phyloP scores from a whole-genome alignment of 1,140 invertebrate genomes.

The Anastrepha obliqua region DNA sequence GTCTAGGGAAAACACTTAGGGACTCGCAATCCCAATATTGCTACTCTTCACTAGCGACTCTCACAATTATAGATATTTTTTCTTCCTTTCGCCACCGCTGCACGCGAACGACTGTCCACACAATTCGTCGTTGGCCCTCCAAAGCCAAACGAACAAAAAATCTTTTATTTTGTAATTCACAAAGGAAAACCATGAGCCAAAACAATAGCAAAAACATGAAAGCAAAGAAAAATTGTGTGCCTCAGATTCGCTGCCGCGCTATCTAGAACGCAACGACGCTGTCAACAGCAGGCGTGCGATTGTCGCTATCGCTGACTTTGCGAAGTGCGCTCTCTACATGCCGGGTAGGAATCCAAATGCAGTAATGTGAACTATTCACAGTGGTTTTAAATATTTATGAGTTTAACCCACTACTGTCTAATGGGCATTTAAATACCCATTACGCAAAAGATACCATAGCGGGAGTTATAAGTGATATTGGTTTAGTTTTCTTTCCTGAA shows the following conservation, averaged over 20 bases:
- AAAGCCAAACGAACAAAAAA: constrained; percentile 36
- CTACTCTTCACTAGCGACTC: background rate
- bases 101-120: constrained; percentile 30
- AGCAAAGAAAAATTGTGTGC: constrained; percentile 20
- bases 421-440: too few relatives aligned
- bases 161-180: constrained; percentile 44
- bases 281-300: background rate
- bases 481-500: too few relatives aligned
- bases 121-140: constrained; percentile 11
- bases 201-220: background rate
- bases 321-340: background rate
- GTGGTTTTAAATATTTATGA: background rate
- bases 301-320: constrained; percentile 20
- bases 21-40: background rate
- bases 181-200: constrained; percentile 46
- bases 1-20: background rate
- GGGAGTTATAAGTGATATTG: too few relatives aligned
- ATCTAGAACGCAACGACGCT: background rate
- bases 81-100: constrained; percentile 51
- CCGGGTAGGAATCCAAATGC: background rate
- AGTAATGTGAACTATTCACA: background rate
- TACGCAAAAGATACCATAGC: too few relatives aligned
- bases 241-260: background rate
- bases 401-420: too few relatives aligned
- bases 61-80: background rate